phyloP scores from a whole-genome alignment of 2,797 vertebrate species.

The Sparidentex hasta region DNA sequence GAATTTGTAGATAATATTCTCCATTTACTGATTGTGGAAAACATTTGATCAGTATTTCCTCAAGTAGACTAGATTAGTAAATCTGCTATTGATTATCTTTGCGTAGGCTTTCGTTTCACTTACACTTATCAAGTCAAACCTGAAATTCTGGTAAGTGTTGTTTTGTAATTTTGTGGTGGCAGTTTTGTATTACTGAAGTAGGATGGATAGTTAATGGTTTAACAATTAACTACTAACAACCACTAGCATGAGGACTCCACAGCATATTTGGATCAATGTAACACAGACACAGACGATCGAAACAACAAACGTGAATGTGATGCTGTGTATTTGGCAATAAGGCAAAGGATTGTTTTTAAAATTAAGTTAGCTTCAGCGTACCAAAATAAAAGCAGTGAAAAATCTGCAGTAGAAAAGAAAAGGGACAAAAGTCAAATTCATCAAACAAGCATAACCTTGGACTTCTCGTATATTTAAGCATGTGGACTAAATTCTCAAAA shows the following conservation, averaged over 20 bases:
- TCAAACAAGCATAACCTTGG: not conserved
- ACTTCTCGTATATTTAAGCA: not conserved
- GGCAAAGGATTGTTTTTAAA: not conserved
- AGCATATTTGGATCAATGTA: not conserved
- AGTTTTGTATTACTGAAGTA: not conserved
- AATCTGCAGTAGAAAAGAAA: not conserved
- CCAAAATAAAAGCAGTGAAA: not conserved
- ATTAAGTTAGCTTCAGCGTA: not conserved
- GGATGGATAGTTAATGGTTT: not conserved
- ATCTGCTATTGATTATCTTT: not conserved
- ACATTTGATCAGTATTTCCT: not conserved
- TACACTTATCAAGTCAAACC: not conserved
- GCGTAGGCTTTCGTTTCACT: not conserved
- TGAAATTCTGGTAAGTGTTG: not conserved
- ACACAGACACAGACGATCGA: not conserved
- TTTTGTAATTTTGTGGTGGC: not conserved
- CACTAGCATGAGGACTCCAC: not conserved
- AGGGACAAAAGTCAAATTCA: not conserved
- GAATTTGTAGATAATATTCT: too few relatives aligned
- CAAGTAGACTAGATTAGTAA: not conserved
- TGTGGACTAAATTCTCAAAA: conserved; percentile 21
- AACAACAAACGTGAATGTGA: not conserved
- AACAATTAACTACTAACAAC: not conserved
- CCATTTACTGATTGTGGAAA: too few relatives aligned
- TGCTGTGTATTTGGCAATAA: not conserved